Percentiles rank a stretch among this genome's conserved stretches.
phyloP scores from a whole-genome alignment of 1,140 invertebrate species.

The Protaetia brevitarsis region DNA sequence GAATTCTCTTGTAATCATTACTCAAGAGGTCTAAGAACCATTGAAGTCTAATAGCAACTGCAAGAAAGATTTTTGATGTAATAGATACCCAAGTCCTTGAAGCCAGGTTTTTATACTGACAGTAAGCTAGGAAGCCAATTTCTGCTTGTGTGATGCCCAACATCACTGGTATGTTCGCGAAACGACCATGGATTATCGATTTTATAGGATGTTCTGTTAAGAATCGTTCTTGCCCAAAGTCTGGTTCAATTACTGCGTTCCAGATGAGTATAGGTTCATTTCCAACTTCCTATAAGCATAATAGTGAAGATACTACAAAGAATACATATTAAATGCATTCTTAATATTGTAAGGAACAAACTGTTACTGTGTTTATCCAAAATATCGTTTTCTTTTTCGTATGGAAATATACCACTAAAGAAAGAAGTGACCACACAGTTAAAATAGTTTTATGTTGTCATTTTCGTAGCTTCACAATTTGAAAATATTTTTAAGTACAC shows the following conservation, averaged over 20 bases:
- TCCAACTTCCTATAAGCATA: slow-evolving; percentile 53
- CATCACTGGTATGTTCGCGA: slow-evolving; percentile 61
- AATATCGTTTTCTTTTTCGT: too few relatives aligned
- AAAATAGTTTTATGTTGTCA: too few relatives aligned
- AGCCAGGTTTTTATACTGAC: slow-evolving; percentile 39
- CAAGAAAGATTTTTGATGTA: neutral
- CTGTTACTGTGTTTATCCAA: neutral
- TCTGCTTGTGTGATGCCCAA: slow-evolving; percentile 62
- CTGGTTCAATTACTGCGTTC: slow-evolving; percentile 61
- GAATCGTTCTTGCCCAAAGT: slow-evolving; percentile 63
- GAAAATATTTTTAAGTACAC: too few relatives aligned
- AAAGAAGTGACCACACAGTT: too few relatives aligned
- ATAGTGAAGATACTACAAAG: too few relatives aligned
- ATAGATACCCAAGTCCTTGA: neutral
- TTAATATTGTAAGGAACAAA: neutral
- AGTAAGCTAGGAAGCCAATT: slow-evolving; percentile 54
- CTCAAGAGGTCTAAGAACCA: slow-evolving; percentile 50
- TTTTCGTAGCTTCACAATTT: too few relatives aligned
- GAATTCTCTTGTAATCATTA: slow-evolving; percentile 52
- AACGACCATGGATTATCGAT: slow-evolving; percentile 54
- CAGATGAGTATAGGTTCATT: slow-evolving; percentile 58
- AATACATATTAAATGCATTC: too few relatives aligned
- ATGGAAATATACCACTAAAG: too few relatives aligned
- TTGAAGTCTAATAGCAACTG: too few relatives aligned
- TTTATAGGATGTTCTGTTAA: slow-evolving; percentile 55